phyloP scores from a whole-genome alignment of 1,140 invertebrate genomes.

The Zaprionus ornatus region DNA sequence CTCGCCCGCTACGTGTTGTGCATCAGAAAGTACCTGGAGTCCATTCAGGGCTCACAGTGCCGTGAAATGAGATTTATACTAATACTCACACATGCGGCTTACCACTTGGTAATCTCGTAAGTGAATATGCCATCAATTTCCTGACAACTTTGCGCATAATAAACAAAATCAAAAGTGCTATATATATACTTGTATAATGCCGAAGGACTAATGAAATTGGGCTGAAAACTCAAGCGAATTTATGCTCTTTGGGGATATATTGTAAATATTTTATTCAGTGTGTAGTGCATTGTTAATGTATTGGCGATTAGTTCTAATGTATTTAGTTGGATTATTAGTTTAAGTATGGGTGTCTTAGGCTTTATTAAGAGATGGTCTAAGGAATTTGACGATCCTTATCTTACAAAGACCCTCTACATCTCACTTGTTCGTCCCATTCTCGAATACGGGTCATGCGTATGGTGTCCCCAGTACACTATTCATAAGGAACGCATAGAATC shows the following conservation, averaged over 20 bases:
- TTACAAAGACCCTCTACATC: too few species aligned
- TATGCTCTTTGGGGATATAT: background rate
- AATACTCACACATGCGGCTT: constrained; percentile 31
- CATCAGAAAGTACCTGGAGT: constrained; percentile 42
- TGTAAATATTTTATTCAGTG: background rate
- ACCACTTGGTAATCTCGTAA: constrained; percentile 42
- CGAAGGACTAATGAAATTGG: constrained; percentile 12
- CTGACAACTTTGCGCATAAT: constrained; percentile 9
- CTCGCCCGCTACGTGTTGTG: constrained; percentile 56
- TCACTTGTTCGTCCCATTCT: too few species aligned
- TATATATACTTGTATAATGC: constrained; percentile 4
- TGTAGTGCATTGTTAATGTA: background rate
- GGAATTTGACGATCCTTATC: too few species aligned
- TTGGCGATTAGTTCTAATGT: background rate
- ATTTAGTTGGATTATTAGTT: background rate
- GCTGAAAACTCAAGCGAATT: background rate
- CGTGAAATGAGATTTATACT: constrained; percentile 43
- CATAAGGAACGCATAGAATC: too few species aligned
- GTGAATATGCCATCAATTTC: constrained; percentile 45
- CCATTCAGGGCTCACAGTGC: constrained; percentile 12
- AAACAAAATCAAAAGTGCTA: constrained; percentile 30
- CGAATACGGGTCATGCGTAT: too few species aligned
- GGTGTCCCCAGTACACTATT: too few species aligned
- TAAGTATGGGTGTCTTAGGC: too few species aligned
- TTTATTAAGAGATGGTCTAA: too few species aligned